Evolutionary conservation across 2,888 invertebrate genomes (phyloP).

Genomic region (Xestia xanthographa): DNA sequence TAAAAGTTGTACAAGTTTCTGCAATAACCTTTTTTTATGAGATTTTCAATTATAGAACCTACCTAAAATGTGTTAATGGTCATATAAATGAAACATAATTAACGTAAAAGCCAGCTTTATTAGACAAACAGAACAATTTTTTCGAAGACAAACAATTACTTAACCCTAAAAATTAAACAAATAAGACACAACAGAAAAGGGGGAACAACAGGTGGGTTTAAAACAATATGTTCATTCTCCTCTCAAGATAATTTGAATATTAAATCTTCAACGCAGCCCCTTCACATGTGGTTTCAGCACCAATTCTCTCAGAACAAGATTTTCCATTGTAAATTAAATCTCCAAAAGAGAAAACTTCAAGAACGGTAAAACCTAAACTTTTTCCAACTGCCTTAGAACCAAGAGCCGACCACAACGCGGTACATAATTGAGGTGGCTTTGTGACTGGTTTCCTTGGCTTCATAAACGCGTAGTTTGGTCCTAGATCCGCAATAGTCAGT

Average conservation of each 20-base stretch:
- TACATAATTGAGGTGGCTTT: constrained; percentile 41
- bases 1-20: too few relatives aligned
- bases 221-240: neutral
- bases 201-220: neutral
- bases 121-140: neutral
- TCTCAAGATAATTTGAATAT: too few relatives aligned
- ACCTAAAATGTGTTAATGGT: too few relatives aligned
- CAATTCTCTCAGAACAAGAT: too few relatives aligned
- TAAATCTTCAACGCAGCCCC: too few relatives aligned
- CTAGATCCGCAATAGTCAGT: constrained; percentile 82
- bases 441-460: constrained; percentile 28
- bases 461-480: constrained; percentile 75
- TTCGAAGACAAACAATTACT: neutral
- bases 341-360: too few relatives aligned
- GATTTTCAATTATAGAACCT: too few relatives aligned
- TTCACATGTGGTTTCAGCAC: too few relatives aligned
- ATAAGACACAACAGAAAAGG: neutral
- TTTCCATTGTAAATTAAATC: too few relatives aligned
- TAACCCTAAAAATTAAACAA: neutral
- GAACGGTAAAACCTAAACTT: constrained; percentile 33
- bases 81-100: neutral
- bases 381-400: constrained; percentile 46
- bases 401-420: constrained; percentile 40
- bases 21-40: too few relatives aligned
- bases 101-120: neutral